Conservation (phyloP, 2,113 vertebrate genomes). For the Callipepla californica region DNA sequence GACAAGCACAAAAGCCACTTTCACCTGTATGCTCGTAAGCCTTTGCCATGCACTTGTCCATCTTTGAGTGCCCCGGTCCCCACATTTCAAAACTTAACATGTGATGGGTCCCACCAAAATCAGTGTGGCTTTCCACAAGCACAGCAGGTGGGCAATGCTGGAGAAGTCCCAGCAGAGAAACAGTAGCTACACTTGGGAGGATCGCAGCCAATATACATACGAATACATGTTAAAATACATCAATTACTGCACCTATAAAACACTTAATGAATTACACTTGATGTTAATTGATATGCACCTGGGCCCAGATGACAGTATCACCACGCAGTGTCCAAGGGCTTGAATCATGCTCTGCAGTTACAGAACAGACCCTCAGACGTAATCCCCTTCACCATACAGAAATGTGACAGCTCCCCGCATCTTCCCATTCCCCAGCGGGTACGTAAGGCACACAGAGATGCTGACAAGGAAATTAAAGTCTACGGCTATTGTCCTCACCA, state of each 20-base stretch:
- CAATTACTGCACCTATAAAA: not conserved
- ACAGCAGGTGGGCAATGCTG: fast-evolving
- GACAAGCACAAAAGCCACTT: not conserved
- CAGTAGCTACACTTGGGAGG: not conserved
- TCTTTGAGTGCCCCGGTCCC: not conserved
- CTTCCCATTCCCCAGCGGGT: not conserved
- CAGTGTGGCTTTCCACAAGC: not conserved
- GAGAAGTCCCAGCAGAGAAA: not conserved
- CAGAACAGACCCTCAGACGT: not conserved
- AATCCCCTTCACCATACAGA: not conserved
- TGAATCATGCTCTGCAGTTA: not conserved
- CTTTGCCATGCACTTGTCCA: fast-evolving
- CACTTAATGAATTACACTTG: not conserved
- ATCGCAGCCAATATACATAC: not conserved
- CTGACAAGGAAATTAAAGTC: conserved; percentile 27
- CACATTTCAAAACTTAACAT: not conserved
- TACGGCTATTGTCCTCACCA: not conserved
- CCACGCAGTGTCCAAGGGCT: not conserved
- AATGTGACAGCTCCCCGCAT: not conserved
- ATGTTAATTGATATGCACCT: not conserved
- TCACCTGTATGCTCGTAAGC: not conserved
- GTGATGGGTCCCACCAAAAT: not conserved
- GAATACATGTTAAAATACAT: not conserved
- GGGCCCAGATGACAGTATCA: not conserved
- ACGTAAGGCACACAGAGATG: not conserved